Percentiles rank a stretch among this genome's conserved stretches.
Evolutionary conservation across 2,888 invertebrate species (phyloP).

Genomic region (Scelioninae gen. 1): DNA sequence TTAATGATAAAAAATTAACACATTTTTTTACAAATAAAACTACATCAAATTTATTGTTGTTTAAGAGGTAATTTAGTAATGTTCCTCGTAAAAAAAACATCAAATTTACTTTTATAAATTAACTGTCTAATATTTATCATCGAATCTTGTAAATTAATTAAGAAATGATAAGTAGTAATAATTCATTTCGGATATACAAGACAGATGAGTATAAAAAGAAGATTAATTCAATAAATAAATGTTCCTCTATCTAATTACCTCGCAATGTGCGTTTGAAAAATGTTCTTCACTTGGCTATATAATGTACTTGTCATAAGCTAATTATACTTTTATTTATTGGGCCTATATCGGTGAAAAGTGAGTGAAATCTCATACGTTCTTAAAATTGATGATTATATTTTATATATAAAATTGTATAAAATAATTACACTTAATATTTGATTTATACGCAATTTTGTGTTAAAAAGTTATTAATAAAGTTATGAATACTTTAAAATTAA

Average conservation of each 20-base stretch:
- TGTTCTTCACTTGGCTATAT: constrained; percentile 15
- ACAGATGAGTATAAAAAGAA: constrained; percentile 20
- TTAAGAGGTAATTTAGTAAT: no score
- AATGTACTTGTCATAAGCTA: constrained; percentile 32
- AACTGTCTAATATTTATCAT: constrained; percentile 23
- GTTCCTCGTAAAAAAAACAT: no score
- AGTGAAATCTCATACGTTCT: background rate
- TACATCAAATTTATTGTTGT: no score
- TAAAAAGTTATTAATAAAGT: no score
- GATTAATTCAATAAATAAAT: constrained; percentile 51
- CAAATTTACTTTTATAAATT: constrained; percentile 13
- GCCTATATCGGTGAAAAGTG: background rate
- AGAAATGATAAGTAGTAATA: constrained; percentile 30
- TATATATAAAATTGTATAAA: no score
- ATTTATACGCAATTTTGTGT: no score
- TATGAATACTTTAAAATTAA: no score
- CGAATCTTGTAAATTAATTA: constrained; percentile 43
- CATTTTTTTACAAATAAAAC: background rate
- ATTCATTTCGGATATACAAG: constrained; percentile 6
- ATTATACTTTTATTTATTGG: constrained; percentile 45
- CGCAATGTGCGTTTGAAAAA: constrained; percentile 12
- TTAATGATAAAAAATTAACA: constrained; percentile 20
- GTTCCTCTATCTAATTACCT: constrained; percentile 27
- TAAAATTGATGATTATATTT: no score
- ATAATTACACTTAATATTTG: no score